Evolutionary conservation across 2,113 vertebrate genomes (phyloP), one percentile per base, ranked within the genome.

Genomic region (Myotis yumanensis): DNA sequence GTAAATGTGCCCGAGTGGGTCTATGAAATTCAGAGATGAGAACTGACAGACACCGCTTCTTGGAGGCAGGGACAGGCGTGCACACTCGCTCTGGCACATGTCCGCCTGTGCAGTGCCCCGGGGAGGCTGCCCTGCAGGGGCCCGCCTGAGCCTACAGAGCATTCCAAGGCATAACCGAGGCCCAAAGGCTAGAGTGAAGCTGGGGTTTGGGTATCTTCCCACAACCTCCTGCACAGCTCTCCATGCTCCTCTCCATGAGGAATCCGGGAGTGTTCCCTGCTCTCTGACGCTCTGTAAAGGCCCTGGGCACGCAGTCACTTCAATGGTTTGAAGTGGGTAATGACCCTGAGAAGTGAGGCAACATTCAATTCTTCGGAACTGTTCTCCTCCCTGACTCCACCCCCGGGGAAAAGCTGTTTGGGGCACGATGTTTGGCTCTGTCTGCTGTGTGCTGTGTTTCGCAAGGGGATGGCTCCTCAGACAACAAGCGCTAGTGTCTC

Each of bases 281-380:
- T 93, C 20, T 16, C 1, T 35, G 43, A 87, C 2, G 7, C 25
- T 15, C 54, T 48, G 14, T 43, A 12, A 48, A 40, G 40, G 37
- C 77, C 72, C n/a, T 6, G n/a, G 46, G 37, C 14, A 51, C 17
- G 28, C 3, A 11, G 51, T 20, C 9, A 35, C 43, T 75, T 40
- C n/a, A 6, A 22, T 3, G 25, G 37, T 51, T 4, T 30, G 12
- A 76, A 40, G 37, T 8, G n/a, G 72, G 40, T 12, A 18, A 84
- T 81, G 80, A 37, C 28, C 81, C 54, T 0, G 14, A 83, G 51
- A 46, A 57, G 68, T 71, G 89, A 81, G 37, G 68, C 89, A 93
- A 93, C 37, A n/a, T 37, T 95, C 75, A 83, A 2, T 93, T 94
- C 80, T 68, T 20, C 0, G 17, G 91, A 95, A 95, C 76, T 89